Percentiles rank a stretch among this genome's conserved stretches.
phyloP scores from a whole-genome alignment of 2,888 invertebrate genomes.

The Campaea margaritaria region DNA sequence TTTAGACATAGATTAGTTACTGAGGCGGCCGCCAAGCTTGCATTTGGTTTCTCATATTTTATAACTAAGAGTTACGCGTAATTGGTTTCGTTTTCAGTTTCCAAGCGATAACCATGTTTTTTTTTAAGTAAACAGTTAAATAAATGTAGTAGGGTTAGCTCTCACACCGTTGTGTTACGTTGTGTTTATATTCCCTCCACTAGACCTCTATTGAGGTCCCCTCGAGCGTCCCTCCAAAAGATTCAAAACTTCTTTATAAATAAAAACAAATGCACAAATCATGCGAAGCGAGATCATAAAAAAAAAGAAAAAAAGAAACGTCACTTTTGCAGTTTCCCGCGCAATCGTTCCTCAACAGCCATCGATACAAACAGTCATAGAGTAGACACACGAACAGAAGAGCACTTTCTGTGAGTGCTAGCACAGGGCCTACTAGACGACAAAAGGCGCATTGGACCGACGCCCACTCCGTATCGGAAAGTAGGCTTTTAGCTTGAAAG shows the following conservation, averaged over 20 bases:
- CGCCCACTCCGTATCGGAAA: slow-evolving; percentile 14
- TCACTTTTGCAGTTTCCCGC: no score
- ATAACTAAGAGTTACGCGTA: slow-evolving; percentile 16
- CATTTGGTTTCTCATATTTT: slow-evolving; percentile 22
- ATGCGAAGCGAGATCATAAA: no score
- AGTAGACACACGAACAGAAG: slow-evolving; percentile 24
- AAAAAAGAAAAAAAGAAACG: no score
- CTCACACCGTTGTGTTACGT: no score
- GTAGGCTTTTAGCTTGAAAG: slow-evolving; percentile 17
- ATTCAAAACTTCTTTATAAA: no score
- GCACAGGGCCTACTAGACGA: slow-evolving; percentile 21
- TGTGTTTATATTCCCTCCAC: no score
- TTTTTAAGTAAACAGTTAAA: no score
- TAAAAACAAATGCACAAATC: no score
- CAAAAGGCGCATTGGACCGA: slow-evolving; percentile 30
- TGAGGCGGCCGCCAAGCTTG: slow-evolving; percentile 14
- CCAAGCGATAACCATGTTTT: not conserved
- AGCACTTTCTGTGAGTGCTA: slow-evolving; percentile 35
- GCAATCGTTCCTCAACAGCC: slow-evolving; percentile 2
- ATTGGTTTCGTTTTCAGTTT: slow-evolving; percentile 1
- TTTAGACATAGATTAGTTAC: slow-evolving; percentile 29
- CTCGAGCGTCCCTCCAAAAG: no score
- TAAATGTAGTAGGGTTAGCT: no score
- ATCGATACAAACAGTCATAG: slow-evolving; percentile 31
- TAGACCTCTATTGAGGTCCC: no score